Percentiles rank a stretch among this genome's conserved stretches.
These are phyloP conservation scores for Tiliacea aurago DNA, from an alignment of 2,888 invertebrate genomes.

Conservation along the genomic window DNA sequence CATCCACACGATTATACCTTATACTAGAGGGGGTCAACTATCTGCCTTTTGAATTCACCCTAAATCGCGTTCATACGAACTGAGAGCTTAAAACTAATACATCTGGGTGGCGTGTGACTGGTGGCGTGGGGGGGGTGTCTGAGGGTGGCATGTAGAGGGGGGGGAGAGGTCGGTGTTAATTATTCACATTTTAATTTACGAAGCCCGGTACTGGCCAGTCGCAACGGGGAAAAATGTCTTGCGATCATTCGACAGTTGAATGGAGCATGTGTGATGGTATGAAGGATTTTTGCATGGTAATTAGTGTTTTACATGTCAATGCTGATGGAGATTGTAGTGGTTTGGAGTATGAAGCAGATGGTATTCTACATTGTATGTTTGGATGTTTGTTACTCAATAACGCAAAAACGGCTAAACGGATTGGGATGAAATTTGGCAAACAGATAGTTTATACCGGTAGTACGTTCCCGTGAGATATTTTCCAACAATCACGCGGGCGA, in stretches of 20 bases:
- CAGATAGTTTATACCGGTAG: neutral
- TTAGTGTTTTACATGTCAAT: constrained; percentile 1
- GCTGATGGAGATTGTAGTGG: neutral
- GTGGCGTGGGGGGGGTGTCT: constrained; percentile 63
- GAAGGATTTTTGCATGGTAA: constrained; percentile 49
- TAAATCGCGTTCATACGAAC: constrained; percentile 85
- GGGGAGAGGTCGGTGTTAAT: constrained; percentile 84
- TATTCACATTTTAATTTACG: constrained; percentile 91
- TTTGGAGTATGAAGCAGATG: neutral
- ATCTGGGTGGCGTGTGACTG: constrained; percentile 83
- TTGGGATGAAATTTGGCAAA: too few relatives aligned
- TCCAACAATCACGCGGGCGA: too few relatives aligned
- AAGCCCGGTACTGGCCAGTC: constrained; percentile 81
- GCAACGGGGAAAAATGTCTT: constrained; percentile 87
- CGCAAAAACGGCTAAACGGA: too few relatives aligned
- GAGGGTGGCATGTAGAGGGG: constrained; percentile 63
- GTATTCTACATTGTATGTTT: too few relatives aligned
- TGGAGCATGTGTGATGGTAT: constrained; percentile 62
- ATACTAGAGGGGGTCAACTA: constrained; percentile 81
- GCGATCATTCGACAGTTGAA: constrained; percentile 84
- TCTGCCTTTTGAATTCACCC: constrained; percentile 79
- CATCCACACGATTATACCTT: constrained; percentile 75
- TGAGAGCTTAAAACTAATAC: constrained; percentile 89
- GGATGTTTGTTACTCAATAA: too few relatives aligned
- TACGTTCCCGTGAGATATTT: too few relatives aligned